A percentile compares a stretch with the other conserved stretches of the same genome.
These are phyloP conservation scores for Ctenosaura bakeri DNA, from an alignment of 2,797 vertebrate genomes.

Conservation along the genomic window DNA sequence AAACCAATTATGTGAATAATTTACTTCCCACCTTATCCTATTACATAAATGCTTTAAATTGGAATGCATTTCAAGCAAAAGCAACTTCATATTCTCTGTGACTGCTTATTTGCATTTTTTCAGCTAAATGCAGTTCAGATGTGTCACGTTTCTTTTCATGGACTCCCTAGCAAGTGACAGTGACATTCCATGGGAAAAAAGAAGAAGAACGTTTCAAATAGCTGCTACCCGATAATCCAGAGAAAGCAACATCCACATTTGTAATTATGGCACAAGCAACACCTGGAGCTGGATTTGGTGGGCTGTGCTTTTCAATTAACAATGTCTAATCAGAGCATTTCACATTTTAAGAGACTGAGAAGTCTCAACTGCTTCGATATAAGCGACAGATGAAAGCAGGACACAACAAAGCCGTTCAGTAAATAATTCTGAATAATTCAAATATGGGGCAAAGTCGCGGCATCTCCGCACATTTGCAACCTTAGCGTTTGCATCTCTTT, in stretches of 20 bases:
- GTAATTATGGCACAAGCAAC: background rate
- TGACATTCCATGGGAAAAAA: background rate
- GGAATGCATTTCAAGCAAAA: background rate
- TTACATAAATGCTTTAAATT: constrained; percentile 12
- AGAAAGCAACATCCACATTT: background rate
- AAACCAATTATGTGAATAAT: constrained; percentile 10
- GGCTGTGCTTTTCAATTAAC: constrained; percentile 21
- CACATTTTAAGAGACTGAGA: background rate
- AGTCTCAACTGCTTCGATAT: background rate
- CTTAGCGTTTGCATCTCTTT: background rate
- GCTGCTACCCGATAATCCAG: background rate
- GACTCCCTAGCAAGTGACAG: background rate
- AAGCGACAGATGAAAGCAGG: background rate
- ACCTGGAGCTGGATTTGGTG: constrained; percentile 17
- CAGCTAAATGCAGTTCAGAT: background rate
- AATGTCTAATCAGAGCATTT: constrained; percentile 34
- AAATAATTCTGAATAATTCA: constrained; percentile 19
- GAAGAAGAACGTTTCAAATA: background rate
- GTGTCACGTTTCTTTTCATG: background rate
- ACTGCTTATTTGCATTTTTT: constrained; percentile 2
- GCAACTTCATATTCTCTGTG: background rate
- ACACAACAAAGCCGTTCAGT: background rate
- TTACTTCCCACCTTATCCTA: background rate
- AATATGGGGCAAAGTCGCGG: background rate
- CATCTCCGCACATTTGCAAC: background rate